A percentile compares a stretch with the other conserved stretches of the same genome.
phyloP scores from a whole-genome alignment of 1,140 invertebrate species.

The Drosophila novamexicana region DNA sequence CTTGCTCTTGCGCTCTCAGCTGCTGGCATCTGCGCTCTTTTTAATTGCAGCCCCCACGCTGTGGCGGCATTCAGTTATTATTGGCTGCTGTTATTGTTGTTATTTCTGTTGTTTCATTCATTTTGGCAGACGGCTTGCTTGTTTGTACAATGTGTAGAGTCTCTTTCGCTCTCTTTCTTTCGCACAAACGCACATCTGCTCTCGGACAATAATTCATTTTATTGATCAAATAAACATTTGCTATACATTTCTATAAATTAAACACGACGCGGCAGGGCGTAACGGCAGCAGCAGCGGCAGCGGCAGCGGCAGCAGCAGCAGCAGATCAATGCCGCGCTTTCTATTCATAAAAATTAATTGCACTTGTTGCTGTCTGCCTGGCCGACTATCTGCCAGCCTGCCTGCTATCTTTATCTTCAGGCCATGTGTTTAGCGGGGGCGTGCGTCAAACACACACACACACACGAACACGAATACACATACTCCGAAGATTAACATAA shows the following conservation, averaged over 20 bases:
- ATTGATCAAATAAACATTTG: constrained; percentile 82
- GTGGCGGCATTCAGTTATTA: constrained; percentile 34
- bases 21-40: constrained; percentile 45
- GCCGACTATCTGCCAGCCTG: constrained; percentile 11
- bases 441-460: constrained; percentile 15
- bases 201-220: constrained; percentile 79
- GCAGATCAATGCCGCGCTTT: constrained; percentile 55
- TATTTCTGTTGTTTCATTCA: constrained; percentile 62
- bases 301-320: constrained; percentile 26
- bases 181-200: constrained; percentile 24
- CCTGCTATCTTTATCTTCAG: constrained; percentile 18
- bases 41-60: constrained; percentile 41
- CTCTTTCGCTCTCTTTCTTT: constrained; percentile 5
- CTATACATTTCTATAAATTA: constrained; percentile 81
- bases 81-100: constrained; percentile 23
- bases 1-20: constrained; percentile 6
- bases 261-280: constrained; percentile 68
- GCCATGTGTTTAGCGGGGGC: constrained; percentile 23
- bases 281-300: constrained; percentile 32
- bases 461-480: background rate
- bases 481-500: constrained; percentile 38
- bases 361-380: constrained; percentile 58
- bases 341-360: constrained; percentile 82
- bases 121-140: constrained; percentile 57
- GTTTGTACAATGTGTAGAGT: constrained; percentile 41